Evolutionary conservation across 2,888 invertebrate genomes (phyloP).

Genomic region (Gisinianus flammeolus): DNA sequence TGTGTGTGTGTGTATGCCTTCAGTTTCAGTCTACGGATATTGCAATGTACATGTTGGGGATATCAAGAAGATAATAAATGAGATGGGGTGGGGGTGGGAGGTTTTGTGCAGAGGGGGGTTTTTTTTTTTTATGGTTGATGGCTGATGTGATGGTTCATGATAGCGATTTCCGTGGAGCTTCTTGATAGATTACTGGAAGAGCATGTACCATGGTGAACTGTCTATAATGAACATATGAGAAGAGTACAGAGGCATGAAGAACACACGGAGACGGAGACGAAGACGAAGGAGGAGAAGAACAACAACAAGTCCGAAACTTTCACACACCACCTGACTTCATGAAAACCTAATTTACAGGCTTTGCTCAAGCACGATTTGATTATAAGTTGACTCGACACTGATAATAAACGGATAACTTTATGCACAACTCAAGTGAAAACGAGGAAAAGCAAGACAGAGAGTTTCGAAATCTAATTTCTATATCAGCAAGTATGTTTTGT

Average conservation of each 20-base stretch:
- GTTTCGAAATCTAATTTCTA: too few relatives aligned
- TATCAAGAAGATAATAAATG: too few relatives aligned
- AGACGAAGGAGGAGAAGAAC: background rate
- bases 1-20: too few relatives aligned
- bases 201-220: too few relatives aligned
- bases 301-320: conserved; percentile 14
- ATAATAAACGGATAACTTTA: background rate
- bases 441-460: too few relatives aligned
- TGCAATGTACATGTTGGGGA: too few relatives aligned
- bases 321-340: conserved; percentile 29
- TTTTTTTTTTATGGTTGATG: too few relatives aligned
- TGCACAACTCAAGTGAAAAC: background rate
- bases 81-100: too few relatives aligned
- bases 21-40: too few relatives aligned
- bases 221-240: background rate
- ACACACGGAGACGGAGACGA: background rate
- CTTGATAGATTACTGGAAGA: too few relatives aligned
- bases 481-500: background rate
- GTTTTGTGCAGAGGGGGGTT: too few relatives aligned
- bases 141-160: background rate
- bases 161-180: too few relatives aligned
- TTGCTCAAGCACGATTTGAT: conserved; percentile 30
- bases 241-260: background rate
- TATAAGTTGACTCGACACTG: background rate
- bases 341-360: conserved; percentile 27